A percentile compares a stretch with the other conserved stretches of the same genome.
Evolutionary conservation across 2,113 vertebrate species (phyloP).

Genomic region (Poeciliopsis turrubarensis): DNA sequence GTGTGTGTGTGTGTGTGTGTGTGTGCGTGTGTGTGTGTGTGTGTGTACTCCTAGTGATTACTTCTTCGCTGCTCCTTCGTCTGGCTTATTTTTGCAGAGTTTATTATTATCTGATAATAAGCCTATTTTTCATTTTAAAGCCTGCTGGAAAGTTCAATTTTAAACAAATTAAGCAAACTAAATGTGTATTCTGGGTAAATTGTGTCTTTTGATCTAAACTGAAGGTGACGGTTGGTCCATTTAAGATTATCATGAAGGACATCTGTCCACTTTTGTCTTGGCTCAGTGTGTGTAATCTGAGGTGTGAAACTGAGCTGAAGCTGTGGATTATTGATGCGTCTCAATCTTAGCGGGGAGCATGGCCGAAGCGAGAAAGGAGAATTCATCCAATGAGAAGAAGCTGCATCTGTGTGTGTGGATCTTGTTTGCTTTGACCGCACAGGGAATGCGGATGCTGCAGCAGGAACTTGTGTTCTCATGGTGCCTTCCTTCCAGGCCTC

Average conservation of each 20-base stretch:
- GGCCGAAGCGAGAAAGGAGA: constrained; percentile 23
- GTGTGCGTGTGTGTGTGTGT: too few species aligned
- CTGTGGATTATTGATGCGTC: constrained; percentile 69
- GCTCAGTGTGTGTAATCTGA: constrained; percentile 62
- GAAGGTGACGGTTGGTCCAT: constrained; percentile 4
- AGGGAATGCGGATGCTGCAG: background rate
- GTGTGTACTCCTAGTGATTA: too few species aligned
- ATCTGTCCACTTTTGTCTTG: constrained; percentile 42
- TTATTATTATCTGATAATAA: too few species aligned
- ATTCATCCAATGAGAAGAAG: constrained; percentile 9
- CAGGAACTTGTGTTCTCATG: background rate
- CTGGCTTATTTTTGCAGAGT: too few species aligned
- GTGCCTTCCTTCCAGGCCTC: background rate
- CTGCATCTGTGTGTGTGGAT: background rate
- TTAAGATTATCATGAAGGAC: constrained; percentile 46
- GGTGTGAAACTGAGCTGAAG: constrained; percentile 55
- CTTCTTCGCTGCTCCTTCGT: too few species aligned
- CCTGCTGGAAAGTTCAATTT: too few species aligned
- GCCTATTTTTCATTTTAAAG: too few species aligned
- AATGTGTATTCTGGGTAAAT: background rate
- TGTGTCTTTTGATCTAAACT: background rate
- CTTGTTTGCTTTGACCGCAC: background rate
- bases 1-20: too few species aligned
- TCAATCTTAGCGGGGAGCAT: constrained; percentile 56
- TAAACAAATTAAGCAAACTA: too few species aligned